These are phyloP conservation scores for Anguilla megastoma DNA, from an alignment of 2,797 vertebrate species.

Conservation along the genomic window DNA sequence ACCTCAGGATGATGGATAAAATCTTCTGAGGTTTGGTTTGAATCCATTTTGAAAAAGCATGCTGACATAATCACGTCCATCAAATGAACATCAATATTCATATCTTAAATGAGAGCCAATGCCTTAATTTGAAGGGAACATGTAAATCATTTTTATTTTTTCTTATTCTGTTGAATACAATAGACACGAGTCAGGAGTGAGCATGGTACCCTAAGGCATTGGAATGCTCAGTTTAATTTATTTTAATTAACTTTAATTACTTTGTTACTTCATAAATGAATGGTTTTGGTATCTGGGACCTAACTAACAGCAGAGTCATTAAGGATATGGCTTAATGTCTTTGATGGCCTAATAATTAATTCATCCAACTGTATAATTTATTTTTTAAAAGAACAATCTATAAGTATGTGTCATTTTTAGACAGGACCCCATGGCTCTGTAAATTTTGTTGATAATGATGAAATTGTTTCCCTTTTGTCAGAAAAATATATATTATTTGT, in stretches of 20 bases:
- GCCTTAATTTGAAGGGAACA: background rate
- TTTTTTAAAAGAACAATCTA: background rate
- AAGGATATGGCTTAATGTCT: background rate
- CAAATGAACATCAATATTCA: background rate
- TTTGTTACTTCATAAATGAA: background rate
- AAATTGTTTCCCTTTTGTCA: constrained; percentile 30
- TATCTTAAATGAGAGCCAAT: background rate
- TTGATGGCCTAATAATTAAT: constrained; percentile 19
- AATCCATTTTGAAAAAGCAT: background rate
- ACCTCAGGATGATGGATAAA: background rate
- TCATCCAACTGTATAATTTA: background rate
- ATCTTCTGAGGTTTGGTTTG: background rate
- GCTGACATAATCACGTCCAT: background rate
- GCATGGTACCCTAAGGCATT: background rate
- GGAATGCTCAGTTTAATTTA: background rate
- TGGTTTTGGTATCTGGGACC: background rate
- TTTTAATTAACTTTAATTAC: constrained; percentile 2
- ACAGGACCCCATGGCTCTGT: background rate
- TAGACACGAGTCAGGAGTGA: background rate
- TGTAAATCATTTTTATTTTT: background rate
- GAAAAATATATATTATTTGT: constrained; percentile 40
- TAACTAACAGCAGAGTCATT: background rate
- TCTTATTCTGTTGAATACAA: background rate
- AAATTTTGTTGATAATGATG: constrained; percentile 14
- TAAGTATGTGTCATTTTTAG: constrained; percentile 22